These are phyloP conservation scores for Rhombomys opimus DNA, from an alignment of 2,113 vertebrate genomes.

Conservation along the genomic window DNA sequence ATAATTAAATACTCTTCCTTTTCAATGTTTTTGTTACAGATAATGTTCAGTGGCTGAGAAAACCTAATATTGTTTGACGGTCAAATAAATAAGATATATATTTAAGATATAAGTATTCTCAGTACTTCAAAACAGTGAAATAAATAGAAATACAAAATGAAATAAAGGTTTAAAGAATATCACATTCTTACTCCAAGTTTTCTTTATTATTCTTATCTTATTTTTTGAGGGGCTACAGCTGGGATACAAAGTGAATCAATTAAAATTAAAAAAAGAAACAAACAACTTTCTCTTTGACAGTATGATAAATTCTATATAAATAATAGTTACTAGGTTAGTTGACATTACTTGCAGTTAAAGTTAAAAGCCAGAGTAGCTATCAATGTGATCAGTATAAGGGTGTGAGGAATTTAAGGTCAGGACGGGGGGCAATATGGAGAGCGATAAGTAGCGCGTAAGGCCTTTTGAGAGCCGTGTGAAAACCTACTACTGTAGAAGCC, in stretches of 20 bases:
- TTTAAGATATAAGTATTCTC: too few species aligned
- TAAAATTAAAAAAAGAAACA: too few species aligned
- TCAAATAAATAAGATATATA: background rate
- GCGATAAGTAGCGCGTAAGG: background rate
- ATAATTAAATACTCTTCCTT: background rate
- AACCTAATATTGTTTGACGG: background rate
- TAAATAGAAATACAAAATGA: background rate
- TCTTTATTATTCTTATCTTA: background rate
- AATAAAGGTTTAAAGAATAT: background rate
- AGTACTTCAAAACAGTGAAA: background rate
- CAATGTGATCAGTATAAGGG: background rate
- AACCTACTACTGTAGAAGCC: background rate
- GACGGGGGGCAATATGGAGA: background rate
- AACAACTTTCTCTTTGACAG: background rate
- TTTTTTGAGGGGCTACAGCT: background rate
- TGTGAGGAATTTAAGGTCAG: background rate
- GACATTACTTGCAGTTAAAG: conserved; percentile 27
- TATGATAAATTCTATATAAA: conserved; percentile 10
- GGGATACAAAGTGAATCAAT: too few species aligned
- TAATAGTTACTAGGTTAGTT: conserved; percentile 8
- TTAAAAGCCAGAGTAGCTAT: conserved; percentile 12
- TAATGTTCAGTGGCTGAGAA: background rate
- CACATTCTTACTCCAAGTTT: background rate
- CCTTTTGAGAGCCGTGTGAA: background rate
- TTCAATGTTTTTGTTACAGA: background rate